A percentile compares a stretch with the other conserved stretches of the same genome.
Evolutionary conservation across 1,140 invertebrate genomes (phyloP).

Genomic region (Scaptomyza graminum): DNA sequence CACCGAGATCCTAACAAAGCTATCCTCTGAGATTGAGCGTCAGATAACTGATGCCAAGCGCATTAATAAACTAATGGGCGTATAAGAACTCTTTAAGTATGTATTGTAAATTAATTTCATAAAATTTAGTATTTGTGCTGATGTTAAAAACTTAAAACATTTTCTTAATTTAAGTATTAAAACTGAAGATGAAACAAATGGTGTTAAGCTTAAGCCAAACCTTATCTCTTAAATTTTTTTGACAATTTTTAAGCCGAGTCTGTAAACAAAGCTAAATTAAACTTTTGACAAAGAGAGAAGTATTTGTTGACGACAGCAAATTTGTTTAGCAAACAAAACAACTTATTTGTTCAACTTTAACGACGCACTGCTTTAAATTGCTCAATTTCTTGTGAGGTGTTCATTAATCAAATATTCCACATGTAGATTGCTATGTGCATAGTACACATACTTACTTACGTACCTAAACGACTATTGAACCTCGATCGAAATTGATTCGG

Average conservation of each 20-base stretch:
- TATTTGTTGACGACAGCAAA: neutral
- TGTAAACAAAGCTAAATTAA: neutral
- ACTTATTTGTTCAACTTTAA: neutral
- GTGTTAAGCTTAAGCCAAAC: neutral
- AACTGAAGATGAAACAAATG: neutral
- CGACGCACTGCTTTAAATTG: neutral
- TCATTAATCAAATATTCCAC: neutral
- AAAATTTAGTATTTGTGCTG: conserved; percentile 7
- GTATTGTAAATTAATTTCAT: conserved; percentile 19
- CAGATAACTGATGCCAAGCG: conserved; percentile 79
- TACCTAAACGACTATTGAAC: conserved; percentile 13
- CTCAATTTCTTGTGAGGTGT: neutral
- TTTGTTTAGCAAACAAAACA: neutral
- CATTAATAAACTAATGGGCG: conserved; percentile 74
- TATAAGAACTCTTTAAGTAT: conserved; percentile 30
- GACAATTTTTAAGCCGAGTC: neutral
- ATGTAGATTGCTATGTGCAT: neutral
- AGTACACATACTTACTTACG: neutral
- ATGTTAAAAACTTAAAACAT: conserved; percentile 12
- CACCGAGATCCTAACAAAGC: conserved; percentile 72
- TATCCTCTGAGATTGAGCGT: conserved; percentile 68
- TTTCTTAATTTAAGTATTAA: neutral
- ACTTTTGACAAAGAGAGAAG: neutral
- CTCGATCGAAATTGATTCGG: conserved; percentile 30
- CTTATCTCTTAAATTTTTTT: too few species aligned